A percentile compares a stretch with the other conserved stretches of the same genome.
These are phyloP conservation scores for Pristionchus mayeri DNA, from an alignment of 2,888 invertebrate genomes.

Conservation along the genomic window DNA sequence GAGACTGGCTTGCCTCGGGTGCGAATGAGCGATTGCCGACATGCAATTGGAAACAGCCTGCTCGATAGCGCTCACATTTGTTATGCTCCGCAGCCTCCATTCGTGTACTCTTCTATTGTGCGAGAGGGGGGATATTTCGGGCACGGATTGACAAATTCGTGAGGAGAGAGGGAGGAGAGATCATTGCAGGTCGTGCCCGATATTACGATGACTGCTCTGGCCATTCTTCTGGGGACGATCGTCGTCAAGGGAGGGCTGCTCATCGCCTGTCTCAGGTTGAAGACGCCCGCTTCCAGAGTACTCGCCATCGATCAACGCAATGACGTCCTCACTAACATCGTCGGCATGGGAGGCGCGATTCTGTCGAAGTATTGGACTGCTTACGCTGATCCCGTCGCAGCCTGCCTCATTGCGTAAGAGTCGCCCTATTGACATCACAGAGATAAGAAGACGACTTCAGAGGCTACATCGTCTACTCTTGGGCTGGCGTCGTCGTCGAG, in stretches of 20 bases:
- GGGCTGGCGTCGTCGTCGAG: conserved; percentile 54
- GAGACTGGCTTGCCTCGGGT: not conserved
- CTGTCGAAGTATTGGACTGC: conserved; percentile 68
- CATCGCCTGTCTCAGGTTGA: conserved; percentile 52
- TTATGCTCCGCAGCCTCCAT: conserved; percentile 42
- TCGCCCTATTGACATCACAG: not conserved
- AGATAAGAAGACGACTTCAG: conserved; percentile 45
- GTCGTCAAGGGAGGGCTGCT: conserved; percentile 55
- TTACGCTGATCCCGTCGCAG: conserved; percentile 78
- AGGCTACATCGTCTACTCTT: conserved; percentile 56
- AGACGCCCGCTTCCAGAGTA: conserved; percentile 51
- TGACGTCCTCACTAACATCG: conserved; percentile 77
- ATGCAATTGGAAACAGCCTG: conserved; percentile 43
- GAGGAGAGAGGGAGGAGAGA: conserved; percentile 14
- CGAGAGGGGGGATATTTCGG: not conserved
- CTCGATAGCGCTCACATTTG: conserved; percentile 44
- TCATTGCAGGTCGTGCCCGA: conserved; percentile 48
- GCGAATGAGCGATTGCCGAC: conserved; percentile 39
- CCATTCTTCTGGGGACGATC: conserved; percentile 55
- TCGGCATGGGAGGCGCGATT: conserved; percentile 77
- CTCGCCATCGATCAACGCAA: conserved; percentile 78
- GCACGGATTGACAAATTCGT: conserved; percentile 15
- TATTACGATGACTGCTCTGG: conserved; percentile 50
- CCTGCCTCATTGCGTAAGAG: conserved; percentile 70
- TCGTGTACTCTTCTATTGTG: conserved; percentile 29